A percentile compares a stretch with the other conserved stretches of the same genome.
Conservation (phyloP, 2,888 invertebrate species). For the Plebejus melissa region DNA sequence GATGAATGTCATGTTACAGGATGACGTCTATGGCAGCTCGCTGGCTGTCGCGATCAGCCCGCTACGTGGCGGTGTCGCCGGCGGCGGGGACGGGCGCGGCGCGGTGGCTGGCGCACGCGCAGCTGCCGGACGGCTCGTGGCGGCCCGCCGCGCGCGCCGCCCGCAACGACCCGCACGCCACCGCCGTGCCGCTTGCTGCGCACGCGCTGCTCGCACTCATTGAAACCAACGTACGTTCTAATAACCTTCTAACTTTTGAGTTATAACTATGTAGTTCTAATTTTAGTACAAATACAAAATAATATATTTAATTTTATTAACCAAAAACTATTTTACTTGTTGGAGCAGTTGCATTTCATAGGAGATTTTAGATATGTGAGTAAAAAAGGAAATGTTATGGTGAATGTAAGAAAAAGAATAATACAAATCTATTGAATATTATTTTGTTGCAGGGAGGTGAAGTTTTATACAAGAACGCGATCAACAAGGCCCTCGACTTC, state of each 20-base stretch:
- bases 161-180: conserved; percentile 70
- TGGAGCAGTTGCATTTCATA: background rate
- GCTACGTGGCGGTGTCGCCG: conserved; percentile 59
- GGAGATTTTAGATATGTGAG: too few species aligned
- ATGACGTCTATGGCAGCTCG: conserved; percentile 65
- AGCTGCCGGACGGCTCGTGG: conserved; percentile 47
- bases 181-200: conserved; percentile 85
- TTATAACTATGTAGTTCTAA: background rate
- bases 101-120: conserved; percentile 83
- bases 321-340: background rate
- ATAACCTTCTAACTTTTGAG: background rate
- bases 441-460: conserved; percentile 54
- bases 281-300: too few species aligned
- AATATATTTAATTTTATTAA: too few species aligned
- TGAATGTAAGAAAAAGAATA: background rate
- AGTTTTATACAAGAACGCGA: conserved; percentile 79
- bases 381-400: background rate
- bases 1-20: conserved; percentile 43
- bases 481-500: conserved; percentile 88
- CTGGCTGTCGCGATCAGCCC: conserved; percentile 61
- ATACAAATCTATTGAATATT: background rate
- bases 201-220: conserved; percentile 88
- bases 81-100: conserved; percentile 73
- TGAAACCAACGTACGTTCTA: conserved; percentile 71
- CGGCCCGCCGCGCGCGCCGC: conserved; percentile 68